A percentile compares a stretch with the other conserved stretches of the same genome.
phyloP scores from a whole-genome alignment of 2,888 invertebrate genomes.

The Dicyrtomina minuta region DNA sequence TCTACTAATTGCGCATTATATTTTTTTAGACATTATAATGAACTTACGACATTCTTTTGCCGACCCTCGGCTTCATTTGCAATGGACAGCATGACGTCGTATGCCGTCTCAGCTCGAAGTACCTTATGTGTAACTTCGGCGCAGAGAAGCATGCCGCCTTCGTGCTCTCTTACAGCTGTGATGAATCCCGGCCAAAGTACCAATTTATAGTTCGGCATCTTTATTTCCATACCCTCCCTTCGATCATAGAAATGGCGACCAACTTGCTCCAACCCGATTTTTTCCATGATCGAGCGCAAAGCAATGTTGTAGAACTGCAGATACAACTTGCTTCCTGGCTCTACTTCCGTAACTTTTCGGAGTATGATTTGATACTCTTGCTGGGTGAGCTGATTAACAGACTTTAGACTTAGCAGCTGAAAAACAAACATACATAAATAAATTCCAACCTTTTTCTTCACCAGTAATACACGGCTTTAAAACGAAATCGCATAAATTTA shows the following conservation, averaged over 20 bases:
- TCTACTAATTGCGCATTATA: no score
- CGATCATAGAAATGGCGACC: slow-evolving; percentile 50
- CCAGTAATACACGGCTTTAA: no score
- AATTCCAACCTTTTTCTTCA: neutral
- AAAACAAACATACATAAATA: slow-evolving; percentile 14
- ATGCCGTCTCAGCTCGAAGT: slow-evolving; percentile 72
- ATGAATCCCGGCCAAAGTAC: slow-evolving; percentile 79
- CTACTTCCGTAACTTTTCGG: slow-evolving; percentile 43
- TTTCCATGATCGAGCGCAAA: slow-evolving; percentile 67
- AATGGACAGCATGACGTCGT: slow-evolving; percentile 62
- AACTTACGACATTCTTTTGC: neutral
- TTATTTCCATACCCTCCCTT: slow-evolving; percentile 59
- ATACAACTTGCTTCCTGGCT: slow-evolving; percentile 38
- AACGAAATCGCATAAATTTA: no score
- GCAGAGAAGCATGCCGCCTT: slow-evolving; percentile 72
- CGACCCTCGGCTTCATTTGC: neutral
- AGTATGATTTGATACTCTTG: slow-evolving; percentile 29
- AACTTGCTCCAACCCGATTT: slow-evolving; percentile 43
- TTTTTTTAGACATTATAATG: no score
- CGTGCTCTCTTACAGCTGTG: slow-evolving; percentile 82
- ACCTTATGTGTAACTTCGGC: slow-evolving; percentile 81
- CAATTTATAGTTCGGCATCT: slow-evolving; percentile 65
- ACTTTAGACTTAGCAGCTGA: slow-evolving; percentile 2
- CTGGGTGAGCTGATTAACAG: slow-evolving; percentile 6
- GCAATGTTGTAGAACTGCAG: slow-evolving; percentile 77